Percentiles rank a stretch among this genome's conserved stretches.
phyloP scores from a whole-genome alignment of 2,888 invertebrate species.

The Pseudanteris insignis region DNA sequence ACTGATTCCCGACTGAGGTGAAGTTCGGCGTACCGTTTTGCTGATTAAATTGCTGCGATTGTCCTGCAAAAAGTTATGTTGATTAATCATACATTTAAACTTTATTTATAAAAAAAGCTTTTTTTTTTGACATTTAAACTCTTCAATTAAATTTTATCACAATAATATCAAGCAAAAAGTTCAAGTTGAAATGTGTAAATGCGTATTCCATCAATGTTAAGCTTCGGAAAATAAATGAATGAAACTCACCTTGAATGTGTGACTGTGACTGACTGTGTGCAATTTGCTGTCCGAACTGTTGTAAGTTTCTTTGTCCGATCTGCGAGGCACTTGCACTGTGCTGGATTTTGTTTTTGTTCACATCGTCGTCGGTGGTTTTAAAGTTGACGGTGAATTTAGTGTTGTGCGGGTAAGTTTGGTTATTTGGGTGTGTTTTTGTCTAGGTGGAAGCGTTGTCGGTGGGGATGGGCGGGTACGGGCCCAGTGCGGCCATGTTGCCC shows the following conservation, averaged over 20 bases:
- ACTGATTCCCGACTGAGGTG: conserved; percentile 32
- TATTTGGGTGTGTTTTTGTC: conserved; percentile 88
- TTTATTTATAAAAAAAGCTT: too few species aligned
- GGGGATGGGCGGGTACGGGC: conserved; percentile 88
- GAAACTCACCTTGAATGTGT: conserved; percentile 57
- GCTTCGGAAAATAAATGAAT: too few species aligned
- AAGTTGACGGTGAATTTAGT: conserved; percentile 81
- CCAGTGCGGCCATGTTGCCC: conserved; percentile 86
- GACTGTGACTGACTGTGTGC: conserved; percentile 65
- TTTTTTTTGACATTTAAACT: too few species aligned
- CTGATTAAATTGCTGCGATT: conserved; percentile 50
- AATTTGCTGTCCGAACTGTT: conserved; percentile 63
- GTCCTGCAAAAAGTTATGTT: conserved; percentile 49
- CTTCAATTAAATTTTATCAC: too few species aligned
- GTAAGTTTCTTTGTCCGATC: conserved; percentile 59
- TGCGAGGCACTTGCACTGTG: conserved; percentile 65
- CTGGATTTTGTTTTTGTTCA: conserved; percentile 63
- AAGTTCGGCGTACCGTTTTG: conserved; percentile 54
- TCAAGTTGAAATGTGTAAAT: too few species aligned
- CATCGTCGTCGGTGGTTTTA: conserved; percentile 62
- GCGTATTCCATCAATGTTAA: too few species aligned
- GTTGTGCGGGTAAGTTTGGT: conserved; percentile 90
- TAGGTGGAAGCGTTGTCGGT: conserved; percentile 76
- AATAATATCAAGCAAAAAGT: too few species aligned
- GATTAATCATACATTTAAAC: too few species aligned